These are phyloP conservation scores for Cydia fagiglandana DNA, from an alignment of 1,140 invertebrate genomes.

Conservation along the genomic window DNA sequence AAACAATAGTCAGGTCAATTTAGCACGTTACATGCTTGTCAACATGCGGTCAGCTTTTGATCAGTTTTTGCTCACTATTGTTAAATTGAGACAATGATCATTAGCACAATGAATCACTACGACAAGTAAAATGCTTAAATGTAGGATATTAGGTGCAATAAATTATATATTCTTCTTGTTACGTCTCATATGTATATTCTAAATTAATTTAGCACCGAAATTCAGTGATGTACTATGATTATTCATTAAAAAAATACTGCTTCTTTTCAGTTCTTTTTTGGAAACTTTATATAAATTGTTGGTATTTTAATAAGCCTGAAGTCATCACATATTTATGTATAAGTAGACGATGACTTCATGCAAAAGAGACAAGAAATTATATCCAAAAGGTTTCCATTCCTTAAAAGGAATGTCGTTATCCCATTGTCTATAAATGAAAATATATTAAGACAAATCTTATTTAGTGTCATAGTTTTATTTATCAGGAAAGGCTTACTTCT, in stretches of 20 bases:
- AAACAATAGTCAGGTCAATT: conserved; percentile 27
- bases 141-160: neutral
- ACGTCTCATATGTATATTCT: neutral
- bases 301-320: neutral
- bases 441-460: neutral
- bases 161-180: neutral
- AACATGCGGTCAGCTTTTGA: conserved; percentile 15
- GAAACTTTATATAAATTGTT: neutral
- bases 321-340: neutral
- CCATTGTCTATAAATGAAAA: conserved; percentile 1
- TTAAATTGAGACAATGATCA: conserved; percentile 29
- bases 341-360: neutral
- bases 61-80: conserved; percentile 25
- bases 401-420: neutral
- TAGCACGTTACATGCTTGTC: conserved; percentile 20
- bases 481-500: neutral
- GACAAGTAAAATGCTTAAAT: conserved; percentile 3
- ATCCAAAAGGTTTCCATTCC: neutral
- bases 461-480: neutral
- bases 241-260: too few species aligned
- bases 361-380: neutral
- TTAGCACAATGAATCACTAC: conserved; percentile 2
- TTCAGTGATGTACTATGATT: too few species aligned
- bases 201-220: too few species aligned
- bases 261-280: neutral